Evolutionary conservation across 2,797 vertebrate species (phyloP).

Genomic region (Aldrovandia affinis): DNA sequence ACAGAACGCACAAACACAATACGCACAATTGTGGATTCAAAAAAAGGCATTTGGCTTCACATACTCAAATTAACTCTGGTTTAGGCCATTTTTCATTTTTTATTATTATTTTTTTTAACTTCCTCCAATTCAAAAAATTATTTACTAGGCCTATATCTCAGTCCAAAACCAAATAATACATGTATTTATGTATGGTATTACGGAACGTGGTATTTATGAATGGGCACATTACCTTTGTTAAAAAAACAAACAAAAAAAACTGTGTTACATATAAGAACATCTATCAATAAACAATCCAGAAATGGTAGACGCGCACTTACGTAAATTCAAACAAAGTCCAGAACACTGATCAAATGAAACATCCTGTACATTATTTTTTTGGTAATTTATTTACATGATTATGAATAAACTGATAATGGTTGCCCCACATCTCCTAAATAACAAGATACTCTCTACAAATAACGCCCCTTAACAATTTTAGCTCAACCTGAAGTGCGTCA

Average conservation of each 20-base stretch:
- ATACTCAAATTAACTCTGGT: constrained; percentile 72
- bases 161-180: constrained; percentile 80
- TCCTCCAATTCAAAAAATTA: constrained; percentile 18
- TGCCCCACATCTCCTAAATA: constrained; percentile 78
- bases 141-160: constrained; percentile 19
- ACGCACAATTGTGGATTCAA: constrained; percentile 59
- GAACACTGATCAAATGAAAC: constrained; percentile 53
- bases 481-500: neutral
- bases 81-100: constrained; percentile 71
- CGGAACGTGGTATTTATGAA: constrained; percentile 65
- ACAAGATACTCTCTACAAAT: neutral
- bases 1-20: constrained; percentile 65
- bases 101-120: constrained; percentile 57
- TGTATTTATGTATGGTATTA: constrained; percentile 53
- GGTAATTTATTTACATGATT: constrained; percentile 68
- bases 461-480: neutral
- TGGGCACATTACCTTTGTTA: constrained; percentile 84
- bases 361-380: constrained; percentile 55
- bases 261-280: constrained; percentile 33
- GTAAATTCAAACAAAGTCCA: constrained; percentile 39
- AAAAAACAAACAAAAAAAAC: constrained; percentile 60
- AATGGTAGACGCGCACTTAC: constrained; percentile 5
- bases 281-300: constrained; percentile 30
- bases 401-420: constrained; percentile 88
- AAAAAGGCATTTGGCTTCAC: constrained; percentile 72